These are phyloP conservation scores for Suricata suricatta DNA, from an alignment of 2,113 vertebrate genomes.

Conservation along the genomic window DNA sequence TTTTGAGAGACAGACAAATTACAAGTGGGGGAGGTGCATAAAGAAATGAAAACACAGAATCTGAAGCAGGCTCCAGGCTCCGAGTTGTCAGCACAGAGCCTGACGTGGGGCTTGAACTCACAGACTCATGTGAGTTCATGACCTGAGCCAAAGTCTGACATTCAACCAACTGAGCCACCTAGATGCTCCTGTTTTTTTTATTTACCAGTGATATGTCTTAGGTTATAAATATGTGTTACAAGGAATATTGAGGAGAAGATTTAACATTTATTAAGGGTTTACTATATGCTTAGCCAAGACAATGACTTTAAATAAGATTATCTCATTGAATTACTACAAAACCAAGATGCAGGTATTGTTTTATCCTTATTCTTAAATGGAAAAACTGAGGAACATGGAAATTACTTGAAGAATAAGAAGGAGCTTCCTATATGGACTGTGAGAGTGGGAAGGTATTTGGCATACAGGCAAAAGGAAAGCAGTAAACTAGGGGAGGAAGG, in stretches of 20 bases:
- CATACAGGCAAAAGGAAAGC: not conserved
- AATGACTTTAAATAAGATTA: not conserved
- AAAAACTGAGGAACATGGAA: not conserved
- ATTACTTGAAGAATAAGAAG: not conserved
- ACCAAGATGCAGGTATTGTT: not conserved
- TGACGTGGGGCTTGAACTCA: too few species aligned
- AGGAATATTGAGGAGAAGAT: not conserved
- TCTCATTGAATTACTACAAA: not conserved
- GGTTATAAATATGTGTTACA: not conserved
- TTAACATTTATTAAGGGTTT: not conserved
- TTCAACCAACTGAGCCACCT: too few species aligned
- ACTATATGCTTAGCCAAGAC: not conserved
- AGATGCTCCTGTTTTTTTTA: too few species aligned
- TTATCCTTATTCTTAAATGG: not conserved
- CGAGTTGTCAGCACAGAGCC: too few species aligned
- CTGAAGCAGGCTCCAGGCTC: too few species aligned
- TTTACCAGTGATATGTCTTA: not conserved
- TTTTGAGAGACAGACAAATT: too few species aligned
- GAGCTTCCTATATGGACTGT: not conserved
- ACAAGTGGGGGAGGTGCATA: too few species aligned
- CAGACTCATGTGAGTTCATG: too few species aligned
- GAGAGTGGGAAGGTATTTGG: not conserved
- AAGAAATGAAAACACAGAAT: too few species aligned
- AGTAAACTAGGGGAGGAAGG: not conserved
- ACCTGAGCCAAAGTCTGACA: too few species aligned